These are phyloP conservation scores for Crotophaga sulcirostris DNA, from an alignment of 2,113 vertebrate genomes.

Conservation along the genomic window DNA sequence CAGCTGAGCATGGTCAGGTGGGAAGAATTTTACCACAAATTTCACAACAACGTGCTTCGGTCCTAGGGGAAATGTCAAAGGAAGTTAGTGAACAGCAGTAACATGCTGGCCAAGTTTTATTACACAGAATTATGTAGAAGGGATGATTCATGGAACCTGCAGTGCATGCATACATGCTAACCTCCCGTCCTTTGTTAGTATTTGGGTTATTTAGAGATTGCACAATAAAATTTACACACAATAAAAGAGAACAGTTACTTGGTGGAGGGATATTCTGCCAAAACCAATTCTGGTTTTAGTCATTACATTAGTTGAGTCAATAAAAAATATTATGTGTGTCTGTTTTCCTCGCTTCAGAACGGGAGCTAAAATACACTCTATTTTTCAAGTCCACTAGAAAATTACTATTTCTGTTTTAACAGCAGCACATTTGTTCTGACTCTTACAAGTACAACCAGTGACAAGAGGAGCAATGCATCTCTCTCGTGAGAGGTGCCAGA, in stretches of 20 bases:
- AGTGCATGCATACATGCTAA: not conserved
- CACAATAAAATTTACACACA: not conserved
- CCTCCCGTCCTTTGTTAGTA: not conserved
- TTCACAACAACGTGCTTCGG: constrained; percentile 90
- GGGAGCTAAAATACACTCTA: not conserved
- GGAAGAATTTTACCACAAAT: constrained; percentile 98
- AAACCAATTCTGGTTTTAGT: not conserved
- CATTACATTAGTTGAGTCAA: not conserved
- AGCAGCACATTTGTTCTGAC: not conserved
- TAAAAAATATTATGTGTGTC: not conserved
- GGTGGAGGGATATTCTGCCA: not conserved
- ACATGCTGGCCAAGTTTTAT: not conserved
- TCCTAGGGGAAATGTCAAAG: constrained; percentile 72
- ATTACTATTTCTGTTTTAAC: not conserved
- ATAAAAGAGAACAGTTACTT: not conserved
- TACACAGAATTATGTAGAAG: not conserved
- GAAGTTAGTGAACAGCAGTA: not conserved
- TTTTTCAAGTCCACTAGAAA: not conserved
- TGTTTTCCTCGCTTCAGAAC: not conserved
- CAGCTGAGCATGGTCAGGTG: constrained; percentile 93
- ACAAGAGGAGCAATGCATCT: not conserved
- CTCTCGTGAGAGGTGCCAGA: not conserved
- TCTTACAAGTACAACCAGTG: not conserved
- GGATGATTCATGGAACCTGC: not conserved
- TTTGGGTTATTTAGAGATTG: not conserved